Evolutionary conservation across 2,113 vertebrate species (phyloP).

Genomic region (Paramisgurnus dabryanus): DNA sequence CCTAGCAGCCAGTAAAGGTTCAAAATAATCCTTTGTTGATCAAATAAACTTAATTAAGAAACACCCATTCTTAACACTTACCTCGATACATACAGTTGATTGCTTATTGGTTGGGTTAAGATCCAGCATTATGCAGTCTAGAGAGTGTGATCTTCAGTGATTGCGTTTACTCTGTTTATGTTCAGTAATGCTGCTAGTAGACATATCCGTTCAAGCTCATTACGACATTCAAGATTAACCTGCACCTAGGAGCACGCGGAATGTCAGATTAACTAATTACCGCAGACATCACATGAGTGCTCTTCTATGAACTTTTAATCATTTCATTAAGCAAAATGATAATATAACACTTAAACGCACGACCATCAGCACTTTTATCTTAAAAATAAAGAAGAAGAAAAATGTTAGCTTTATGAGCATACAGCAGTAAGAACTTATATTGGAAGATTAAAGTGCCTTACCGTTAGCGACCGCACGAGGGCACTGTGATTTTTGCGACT

Average conservation of each 20-base stretch:
- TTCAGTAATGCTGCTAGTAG: slow-evolving; percentile 63
- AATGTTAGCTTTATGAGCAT: no score
- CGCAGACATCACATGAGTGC: slow-evolving; percentile 62
- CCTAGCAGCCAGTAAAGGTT: not conserved
- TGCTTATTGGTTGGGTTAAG: slow-evolving; percentile 46
- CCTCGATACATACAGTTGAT: slow-evolving; percentile 52
- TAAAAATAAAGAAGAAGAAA: no score
- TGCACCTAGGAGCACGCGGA: slow-evolving; percentile 58
- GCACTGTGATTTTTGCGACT: not conserved
- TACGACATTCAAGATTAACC: slow-evolving; percentile 72
- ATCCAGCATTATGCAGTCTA: slow-evolving; percentile 55
- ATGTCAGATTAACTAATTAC: slow-evolving; percentile 73
- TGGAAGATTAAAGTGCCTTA: not conserved
- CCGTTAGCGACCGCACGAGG: slow-evolving; percentile 54
- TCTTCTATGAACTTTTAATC: slow-evolving; percentile 21
- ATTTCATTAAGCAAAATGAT: no score
- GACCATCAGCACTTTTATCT: no score
- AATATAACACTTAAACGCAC: no score
- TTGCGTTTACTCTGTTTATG: slow-evolving; percentile 38
- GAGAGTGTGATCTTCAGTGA: slow-evolving; percentile 37
- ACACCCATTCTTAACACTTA: slow-evolving; percentile 20
- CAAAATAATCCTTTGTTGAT: not conserved
- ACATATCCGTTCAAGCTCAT: slow-evolving; percentile 64
- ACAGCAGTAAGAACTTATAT: no score
- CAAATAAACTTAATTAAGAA: no score